Percentiles rank a stretch among this genome's conserved stretches.
Conservation (phyloP, 2,888 invertebrate genomes). For the Torymus aiolomorphi region DNA sequence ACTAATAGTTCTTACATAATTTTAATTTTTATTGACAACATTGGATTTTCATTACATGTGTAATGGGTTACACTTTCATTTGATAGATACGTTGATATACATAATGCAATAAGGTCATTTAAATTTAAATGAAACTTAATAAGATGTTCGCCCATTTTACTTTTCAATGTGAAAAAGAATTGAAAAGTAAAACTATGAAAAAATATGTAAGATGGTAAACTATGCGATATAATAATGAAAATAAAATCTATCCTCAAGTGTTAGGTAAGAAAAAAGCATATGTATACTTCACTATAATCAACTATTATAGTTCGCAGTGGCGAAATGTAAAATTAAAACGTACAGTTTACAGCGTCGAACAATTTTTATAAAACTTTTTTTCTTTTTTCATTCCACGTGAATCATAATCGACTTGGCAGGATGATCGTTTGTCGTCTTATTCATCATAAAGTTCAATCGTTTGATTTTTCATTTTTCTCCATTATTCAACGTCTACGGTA, state of each 20-base stretch:
- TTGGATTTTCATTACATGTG: conserved; percentile 74
- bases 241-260: conserved; percentile 17
- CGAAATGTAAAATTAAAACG: conserved; percentile 37
- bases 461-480: conserved; percentile 30
- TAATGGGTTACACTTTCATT: conserved; percentile 57
- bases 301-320: conserved; percentile 7
- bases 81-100: conserved; percentile 69
- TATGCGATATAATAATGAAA: background rate
- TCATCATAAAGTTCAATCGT: background rate
- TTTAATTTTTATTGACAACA: conserved; percentile 75
- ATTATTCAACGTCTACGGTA: conserved; percentile 45
- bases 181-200: conserved; percentile 6
- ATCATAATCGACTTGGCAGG: conserved; percentile 43
- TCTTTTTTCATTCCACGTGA: conserved; percentile 23
- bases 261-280: conserved; percentile 17
- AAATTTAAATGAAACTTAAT: conserved; percentile 40
- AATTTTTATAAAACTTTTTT: conserved; percentile 45
- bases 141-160: conserved; percentile 10
- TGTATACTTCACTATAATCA: conserved; percentile 7
- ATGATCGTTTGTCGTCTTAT: conserved; percentile 37
- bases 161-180: conserved; percentile 11
- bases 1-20: conserved; percentile 63
- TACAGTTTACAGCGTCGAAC: conserved; percentile 24
- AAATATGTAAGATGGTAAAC: conserved; percentile 4
- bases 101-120: conserved; percentile 49